phyloP scores from a whole-genome alignment of 2,797 vertebrate genomes.

The Anolis apletophallus region DNA sequence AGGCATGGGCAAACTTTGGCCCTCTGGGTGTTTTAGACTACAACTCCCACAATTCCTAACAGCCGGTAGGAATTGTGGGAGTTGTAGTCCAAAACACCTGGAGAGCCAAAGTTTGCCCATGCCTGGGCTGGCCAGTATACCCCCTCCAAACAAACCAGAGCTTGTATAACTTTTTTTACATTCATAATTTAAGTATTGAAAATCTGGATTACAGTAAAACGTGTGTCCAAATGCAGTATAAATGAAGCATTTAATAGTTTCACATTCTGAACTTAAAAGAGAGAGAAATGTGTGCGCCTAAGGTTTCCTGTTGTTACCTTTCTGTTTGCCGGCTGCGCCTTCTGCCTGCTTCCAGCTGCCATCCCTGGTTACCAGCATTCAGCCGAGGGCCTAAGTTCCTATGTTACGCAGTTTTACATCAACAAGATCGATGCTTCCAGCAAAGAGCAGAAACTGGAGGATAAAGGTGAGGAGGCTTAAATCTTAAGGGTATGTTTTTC shows the following conservation, averaged over 20 bases:
- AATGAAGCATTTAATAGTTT: conserved; percentile 82
- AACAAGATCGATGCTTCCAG: conserved; percentile 85
- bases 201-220: conserved; percentile 76
- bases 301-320: not conserved
- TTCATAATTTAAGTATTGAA: conserved; percentile 77
- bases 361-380: conserved; percentile 95
- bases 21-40: too few relatives aligned
- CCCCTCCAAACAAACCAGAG: conserved; percentile 64
- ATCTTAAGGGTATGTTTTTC: too few relatives aligned
- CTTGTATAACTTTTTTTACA: conserved; percentile 79
- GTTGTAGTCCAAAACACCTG: too few relatives aligned
- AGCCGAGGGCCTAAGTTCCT: conserved; percentile 81
- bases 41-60: too few relatives aligned
- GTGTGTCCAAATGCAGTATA: conserved; percentile 76
- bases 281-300: conserved; percentile 11
- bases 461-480: conserved; percentile 85
- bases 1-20: too few relatives aligned
- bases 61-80: too few relatives aligned
- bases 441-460: conserved; percentile 93
- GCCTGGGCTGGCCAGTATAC: conserved; percentile 61
- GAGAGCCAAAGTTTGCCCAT: too few relatives aligned
- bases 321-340: conserved; percentile 33
- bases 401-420: conserved; percentile 91
- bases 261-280: conserved; percentile 81
- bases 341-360: conserved; percentile 80